Conservation (phyloP, 2,888 invertebrate genomes). For the Tenthredo scrophulariae region DNA sequence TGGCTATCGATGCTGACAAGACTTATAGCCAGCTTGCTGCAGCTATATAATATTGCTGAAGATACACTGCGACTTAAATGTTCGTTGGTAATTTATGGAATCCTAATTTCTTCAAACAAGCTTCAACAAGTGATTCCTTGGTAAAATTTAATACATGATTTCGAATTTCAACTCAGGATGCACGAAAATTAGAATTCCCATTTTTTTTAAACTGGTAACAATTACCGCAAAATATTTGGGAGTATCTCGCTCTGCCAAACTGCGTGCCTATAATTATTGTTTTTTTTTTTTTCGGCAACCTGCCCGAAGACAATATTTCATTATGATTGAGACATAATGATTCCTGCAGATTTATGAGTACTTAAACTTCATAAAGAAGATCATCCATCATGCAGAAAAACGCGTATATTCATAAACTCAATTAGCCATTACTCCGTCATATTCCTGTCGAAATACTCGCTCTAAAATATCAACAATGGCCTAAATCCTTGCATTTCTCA, state of each 20-base stretch:
- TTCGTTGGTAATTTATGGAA: background rate
- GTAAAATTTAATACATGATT: background rate
- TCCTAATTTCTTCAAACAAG: background rate
- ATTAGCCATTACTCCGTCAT: slow-evolving; percentile 17
- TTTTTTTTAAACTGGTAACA: background rate
- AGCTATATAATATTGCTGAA: background rate
- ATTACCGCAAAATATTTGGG: background rate
- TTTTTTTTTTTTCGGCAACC: background rate
- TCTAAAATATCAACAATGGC: slow-evolving; percentile 52
- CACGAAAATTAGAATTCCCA: background rate
- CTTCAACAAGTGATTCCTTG: background rate
- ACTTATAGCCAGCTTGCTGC: background rate
- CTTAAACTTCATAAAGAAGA: background rate
- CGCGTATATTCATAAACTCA: background rate
- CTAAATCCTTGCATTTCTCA: slow-evolving; percentile 33
- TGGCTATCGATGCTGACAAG: background rate
- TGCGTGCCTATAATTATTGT: slow-evolving; percentile 25
- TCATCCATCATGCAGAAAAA: background rate
- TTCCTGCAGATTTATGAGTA: background rate
- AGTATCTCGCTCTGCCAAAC: background rate
- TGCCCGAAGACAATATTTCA: slow-evolving; percentile 57
- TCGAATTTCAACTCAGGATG: background rate
- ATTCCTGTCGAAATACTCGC: slow-evolving; percentile 52
- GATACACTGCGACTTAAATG: background rate
- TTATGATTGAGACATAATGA: background rate